Evolutionary conservation across 2,888 invertebrate species (phyloP).

Genomic region (Macrosiphum euphorbiae): DNA sequence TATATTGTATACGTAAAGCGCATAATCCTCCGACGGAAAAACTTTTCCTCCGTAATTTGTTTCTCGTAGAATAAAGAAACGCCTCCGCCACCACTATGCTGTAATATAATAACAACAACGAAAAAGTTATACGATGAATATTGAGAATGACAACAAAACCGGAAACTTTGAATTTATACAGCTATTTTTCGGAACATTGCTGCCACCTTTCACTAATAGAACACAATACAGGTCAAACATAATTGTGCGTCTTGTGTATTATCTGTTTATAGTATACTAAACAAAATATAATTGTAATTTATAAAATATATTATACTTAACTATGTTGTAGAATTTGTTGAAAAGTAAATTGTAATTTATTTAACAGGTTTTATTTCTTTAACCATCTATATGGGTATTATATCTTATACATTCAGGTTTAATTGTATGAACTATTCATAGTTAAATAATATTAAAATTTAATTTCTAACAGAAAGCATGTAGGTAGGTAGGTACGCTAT

Average conservation of each 20-base stretch:
- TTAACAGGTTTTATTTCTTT: not conserved
- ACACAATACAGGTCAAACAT: conserved; percentile 1
- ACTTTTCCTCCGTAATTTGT: conserved; percentile 56
- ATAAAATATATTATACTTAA: not conserved
- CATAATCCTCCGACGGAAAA: conserved; percentile 35
- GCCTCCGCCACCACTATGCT: not conserved
- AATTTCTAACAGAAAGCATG: no score
- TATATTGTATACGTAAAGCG: not conserved
- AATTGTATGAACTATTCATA: no score
- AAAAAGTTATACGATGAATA: conserved; percentile 53
- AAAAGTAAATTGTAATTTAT: not conserved
- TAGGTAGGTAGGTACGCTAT: no score
- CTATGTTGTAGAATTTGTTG: not conserved
- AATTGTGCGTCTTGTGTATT: not conserved
- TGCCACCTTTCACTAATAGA: conserved; percentile 9
- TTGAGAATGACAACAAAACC: conserved; percentile 53
- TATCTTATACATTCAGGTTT: no score
- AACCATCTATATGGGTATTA: no score
- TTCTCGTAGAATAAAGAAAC: conserved; percentile 54
- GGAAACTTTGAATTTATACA: conserved; percentile 47
- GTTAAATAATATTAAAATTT: no score
- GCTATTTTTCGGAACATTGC: conserved; percentile 14
- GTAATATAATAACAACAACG: conserved; percentile 48
- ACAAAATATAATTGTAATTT: not conserved
- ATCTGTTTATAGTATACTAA: not conserved